Evolutionary conservation across 2,797 vertebrate genomes (phyloP).

Genomic region (Helarctos malayanus): DNA sequence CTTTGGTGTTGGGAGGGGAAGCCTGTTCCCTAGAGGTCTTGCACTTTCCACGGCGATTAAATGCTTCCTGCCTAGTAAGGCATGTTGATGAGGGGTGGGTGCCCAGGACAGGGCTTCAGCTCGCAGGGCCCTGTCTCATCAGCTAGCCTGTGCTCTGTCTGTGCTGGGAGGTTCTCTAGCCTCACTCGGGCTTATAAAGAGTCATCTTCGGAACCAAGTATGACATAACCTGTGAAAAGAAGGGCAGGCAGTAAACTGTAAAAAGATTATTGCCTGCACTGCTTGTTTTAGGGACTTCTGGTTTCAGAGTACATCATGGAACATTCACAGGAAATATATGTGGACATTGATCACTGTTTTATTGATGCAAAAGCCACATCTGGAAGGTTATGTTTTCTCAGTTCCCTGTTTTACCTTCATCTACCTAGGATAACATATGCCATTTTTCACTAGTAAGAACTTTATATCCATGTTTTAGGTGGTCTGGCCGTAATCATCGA

Average conservation of each 20-base stretch:
- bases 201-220: not conserved
- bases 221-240: constrained; percentile 33
- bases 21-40: not conserved
- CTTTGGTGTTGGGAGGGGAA: not conserved
- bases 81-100: not conserved
- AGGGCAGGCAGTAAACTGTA: not conserved
- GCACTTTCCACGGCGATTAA: not conserved
- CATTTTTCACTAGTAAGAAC: constrained; percentile 67
- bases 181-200: not conserved
- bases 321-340: constrained; percentile 7
- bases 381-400: constrained; percentile 20
- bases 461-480: constrained; percentile 90
- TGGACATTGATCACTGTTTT: not conserved
- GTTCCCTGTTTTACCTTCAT: not conserved
- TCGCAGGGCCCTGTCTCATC: not conserved
- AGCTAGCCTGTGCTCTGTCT: not conserved
- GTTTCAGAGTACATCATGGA: constrained; percentile 18
- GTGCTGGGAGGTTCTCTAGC: not conserved
- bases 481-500: constrained; percentile 99
- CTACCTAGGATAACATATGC: not conserved
- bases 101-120: not conserved
- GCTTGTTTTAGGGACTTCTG: constrained; percentile 46
- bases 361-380: not conserved
- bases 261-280: constrained; percentile 1
- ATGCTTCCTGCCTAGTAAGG: not conserved